Evolutionary conservation across 2,797 vertebrate species (phyloP).

Genomic region (Rhabdomys pumilio): DNA sequence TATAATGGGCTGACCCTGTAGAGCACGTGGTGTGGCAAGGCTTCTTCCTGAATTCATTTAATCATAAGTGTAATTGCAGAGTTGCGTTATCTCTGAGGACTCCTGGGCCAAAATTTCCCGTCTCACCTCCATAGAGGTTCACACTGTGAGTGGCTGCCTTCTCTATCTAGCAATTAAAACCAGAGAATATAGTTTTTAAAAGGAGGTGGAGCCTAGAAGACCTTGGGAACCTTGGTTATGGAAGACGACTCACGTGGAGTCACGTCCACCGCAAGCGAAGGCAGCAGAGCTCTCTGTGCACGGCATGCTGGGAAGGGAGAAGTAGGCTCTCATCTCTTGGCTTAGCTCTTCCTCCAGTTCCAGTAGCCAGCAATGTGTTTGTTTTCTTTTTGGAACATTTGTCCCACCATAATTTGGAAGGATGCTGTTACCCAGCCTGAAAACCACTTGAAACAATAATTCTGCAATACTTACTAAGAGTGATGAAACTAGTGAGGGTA

Average conservation of each 20-base stretch:
- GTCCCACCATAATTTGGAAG: constrained; percentile 64
- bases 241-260: not conserved
- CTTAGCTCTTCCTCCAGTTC: constrained; percentile 37
- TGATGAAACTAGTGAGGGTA: not conserved
- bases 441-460: constrained; percentile 74
- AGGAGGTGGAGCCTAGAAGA: not conserved
- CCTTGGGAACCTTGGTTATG: not conserved
- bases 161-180: not conserved
- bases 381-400: not conserved
- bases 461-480: constrained; percentile 64
- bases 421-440: constrained; percentile 17
- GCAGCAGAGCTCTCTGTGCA: not conserved
- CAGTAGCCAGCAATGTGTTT: not conserved
- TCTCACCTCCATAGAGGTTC: not conserved
- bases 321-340: not conserved
- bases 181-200: not conserved
- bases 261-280: not conserved
- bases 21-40: not conserved
- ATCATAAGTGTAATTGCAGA: constrained; percentile 38
- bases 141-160: not conserved
- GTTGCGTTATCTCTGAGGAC: not conserved
- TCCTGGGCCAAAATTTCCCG: not conserved
- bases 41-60: not conserved
- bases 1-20: not conserved
- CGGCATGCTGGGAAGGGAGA: not conserved